Conservation (phyloP, 2,797 vertebrate genomes). For the Macropus fuliginosus region DNA sequence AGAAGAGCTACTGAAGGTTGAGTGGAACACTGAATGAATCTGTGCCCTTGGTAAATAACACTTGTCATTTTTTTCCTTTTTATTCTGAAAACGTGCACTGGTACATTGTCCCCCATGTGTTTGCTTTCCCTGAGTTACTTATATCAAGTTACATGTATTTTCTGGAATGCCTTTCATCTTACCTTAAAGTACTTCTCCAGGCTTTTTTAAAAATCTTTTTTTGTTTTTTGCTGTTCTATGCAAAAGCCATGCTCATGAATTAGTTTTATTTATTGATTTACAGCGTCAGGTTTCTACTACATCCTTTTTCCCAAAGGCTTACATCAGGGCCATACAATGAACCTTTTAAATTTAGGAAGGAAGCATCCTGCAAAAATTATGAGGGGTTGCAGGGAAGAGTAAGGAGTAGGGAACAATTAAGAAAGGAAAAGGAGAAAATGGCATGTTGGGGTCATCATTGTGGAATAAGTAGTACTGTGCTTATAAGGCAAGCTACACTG, state of each 20-base stretch:
- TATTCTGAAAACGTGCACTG: conserved; percentile 16
- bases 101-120: neutral
- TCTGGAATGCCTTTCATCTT: conserved; percentile 3
- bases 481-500: neutral
- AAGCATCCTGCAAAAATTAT: neutral
- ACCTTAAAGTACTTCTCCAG: conserved; percentile 9
- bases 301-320: neutral
- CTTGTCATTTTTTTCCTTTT: conserved; percentile 15
- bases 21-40: conserved; percentile 16
- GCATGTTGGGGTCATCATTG: neutral
- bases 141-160: neutral
- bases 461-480: neutral
- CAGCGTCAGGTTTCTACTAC: neutral
- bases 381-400: neutral
- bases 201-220: neutral
- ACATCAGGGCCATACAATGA: neutral
- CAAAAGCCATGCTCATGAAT: neutral
- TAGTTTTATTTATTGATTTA: neutral
- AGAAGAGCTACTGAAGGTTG: conserved; percentile 40
- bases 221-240: neutral
- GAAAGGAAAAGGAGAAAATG: neutral
- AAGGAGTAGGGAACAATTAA: neutral
- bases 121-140: neutral
- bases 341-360: neutral
- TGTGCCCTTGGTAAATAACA: neutral